Conservation (phyloP, 2,797 vertebrate species). For the Calcarius lapponicus region DNA sequence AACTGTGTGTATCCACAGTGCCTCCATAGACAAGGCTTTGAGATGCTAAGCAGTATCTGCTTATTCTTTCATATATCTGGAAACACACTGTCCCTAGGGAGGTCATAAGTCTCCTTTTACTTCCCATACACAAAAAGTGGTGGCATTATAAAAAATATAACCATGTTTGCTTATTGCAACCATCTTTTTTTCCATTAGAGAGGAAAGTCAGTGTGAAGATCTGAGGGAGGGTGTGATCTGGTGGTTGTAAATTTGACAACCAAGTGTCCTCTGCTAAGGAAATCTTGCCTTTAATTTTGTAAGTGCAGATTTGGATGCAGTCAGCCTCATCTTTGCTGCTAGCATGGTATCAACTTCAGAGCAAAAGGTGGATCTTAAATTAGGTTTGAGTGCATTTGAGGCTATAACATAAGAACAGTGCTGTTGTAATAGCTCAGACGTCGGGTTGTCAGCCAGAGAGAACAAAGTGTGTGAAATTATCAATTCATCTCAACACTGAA, state of each 20-base stretch:
- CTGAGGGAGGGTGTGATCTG: background rate
- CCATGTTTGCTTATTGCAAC: background rate
- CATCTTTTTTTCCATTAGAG: background rate
- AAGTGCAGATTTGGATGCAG: conserved; percentile 38
- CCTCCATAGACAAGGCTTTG: background rate
- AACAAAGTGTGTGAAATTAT: background rate
- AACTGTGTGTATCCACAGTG: background rate
- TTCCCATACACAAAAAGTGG: background rate
- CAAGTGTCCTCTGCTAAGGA: background rate
- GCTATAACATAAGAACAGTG: background rate
- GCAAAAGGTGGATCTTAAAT: conserved; percentile 53
- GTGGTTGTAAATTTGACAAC: background rate
- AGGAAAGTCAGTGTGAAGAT: background rate
- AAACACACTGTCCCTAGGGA: background rate
- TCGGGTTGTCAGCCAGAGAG: conserved; percentile 16
- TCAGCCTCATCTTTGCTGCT: background rate
- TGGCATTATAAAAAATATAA: background rate
- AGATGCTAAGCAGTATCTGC: background rate
- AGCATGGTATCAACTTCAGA: background rate
- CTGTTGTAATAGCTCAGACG: background rate
- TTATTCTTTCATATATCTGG: background rate
- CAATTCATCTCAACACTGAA: background rate
- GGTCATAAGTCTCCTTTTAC: background rate
- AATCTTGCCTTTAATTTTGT: conserved; percentile 29
- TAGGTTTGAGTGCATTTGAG: conserved; percentile 36